phyloP scores from a whole-genome alignment of 2,113 vertebrate genomes.

The Pterocles gutturalis region DNA sequence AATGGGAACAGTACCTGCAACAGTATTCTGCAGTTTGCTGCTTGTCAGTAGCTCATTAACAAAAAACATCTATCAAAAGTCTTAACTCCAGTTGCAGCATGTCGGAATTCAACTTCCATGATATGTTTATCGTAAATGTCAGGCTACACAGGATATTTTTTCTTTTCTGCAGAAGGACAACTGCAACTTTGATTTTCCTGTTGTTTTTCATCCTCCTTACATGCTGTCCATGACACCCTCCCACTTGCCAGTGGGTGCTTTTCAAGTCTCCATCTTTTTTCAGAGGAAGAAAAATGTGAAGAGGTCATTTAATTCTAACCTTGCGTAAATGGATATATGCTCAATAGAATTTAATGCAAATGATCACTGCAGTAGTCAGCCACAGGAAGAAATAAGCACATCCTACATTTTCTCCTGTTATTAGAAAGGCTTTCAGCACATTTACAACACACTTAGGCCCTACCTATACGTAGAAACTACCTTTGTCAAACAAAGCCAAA shows the following conservation, averaged over 20 bases:
- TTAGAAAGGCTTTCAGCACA: not conserved
- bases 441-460: not conserved
- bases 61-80: not conserved
- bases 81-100: not conserved
- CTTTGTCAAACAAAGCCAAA: not conserved
- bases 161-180: not conserved
- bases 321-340: not conserved
- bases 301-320: not conserved
- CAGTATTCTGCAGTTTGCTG: not conserved
- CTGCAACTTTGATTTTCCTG: not conserved
- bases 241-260: not conserved
- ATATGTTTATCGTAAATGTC: not conserved
- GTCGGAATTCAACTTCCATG: not conserved
- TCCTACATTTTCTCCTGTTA: not conserved
- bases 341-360: conserved; percentile 18
- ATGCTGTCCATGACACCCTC: not conserved
- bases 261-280: not conserved
- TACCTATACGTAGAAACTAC: not conserved
- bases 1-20: not conserved
- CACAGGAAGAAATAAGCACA: not conserved
- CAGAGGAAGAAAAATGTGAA: not conserved
- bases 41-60: not conserved
- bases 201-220: not conserved
- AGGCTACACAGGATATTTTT: not conserved
- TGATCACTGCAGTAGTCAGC: not conserved